These are phyloP conservation scores for Tinea trinotella DNA, from an alignment of 2,888 invertebrate species.

Conservation along the genomic window DNA sequence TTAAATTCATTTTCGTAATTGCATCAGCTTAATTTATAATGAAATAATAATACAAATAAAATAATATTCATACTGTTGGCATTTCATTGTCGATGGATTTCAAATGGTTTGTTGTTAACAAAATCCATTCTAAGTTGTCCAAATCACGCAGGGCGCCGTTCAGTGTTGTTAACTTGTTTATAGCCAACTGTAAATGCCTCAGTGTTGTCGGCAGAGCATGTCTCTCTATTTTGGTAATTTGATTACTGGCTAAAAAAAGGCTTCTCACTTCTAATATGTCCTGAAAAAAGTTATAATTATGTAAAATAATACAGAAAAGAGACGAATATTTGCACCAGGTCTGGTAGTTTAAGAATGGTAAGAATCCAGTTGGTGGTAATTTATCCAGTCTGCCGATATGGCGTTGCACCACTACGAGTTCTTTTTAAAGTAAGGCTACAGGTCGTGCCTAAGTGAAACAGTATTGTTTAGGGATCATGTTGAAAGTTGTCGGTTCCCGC, in stretches of 20 bases:
- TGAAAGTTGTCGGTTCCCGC: too few relatives aligned
- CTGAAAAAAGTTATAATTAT: slow-evolving; percentile 32
- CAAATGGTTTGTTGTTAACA: slow-evolving; percentile 83
- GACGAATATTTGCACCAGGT: too few relatives aligned
- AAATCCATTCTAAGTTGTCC: slow-evolving; percentile 81
- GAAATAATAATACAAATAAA: too few relatives aligned
- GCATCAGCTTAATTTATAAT: too few relatives aligned
- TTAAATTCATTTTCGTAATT: too few relatives aligned
- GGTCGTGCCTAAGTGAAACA: neutral
- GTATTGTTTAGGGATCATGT: neutral
- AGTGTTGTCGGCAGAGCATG: slow-evolving; percentile 79
- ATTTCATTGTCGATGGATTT: slow-evolving; percentile 82
- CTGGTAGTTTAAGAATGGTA: too few relatives aligned
- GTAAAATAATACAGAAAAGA: neutral
- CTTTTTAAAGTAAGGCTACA: neutral
- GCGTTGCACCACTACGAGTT: neutral
- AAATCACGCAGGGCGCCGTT: slow-evolving; percentile 85
- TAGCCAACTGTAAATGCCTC: slow-evolving; percentile 80
- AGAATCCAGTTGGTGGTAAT: too few relatives aligned
- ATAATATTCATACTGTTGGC: slow-evolving; percentile 70
- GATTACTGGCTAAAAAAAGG: slow-evolving; percentile 82
- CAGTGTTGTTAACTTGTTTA: slow-evolving; percentile 79
- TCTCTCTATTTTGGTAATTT: slow-evolving; percentile 79
- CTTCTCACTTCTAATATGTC: slow-evolving; percentile 74
- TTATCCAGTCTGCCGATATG: too few relatives aligned